Evolutionary conservation across 2,113 vertebrate genomes (phyloP), one percentile per base, ranked within the genome.

Genomic region (Larimichthys crocea): DNA sequence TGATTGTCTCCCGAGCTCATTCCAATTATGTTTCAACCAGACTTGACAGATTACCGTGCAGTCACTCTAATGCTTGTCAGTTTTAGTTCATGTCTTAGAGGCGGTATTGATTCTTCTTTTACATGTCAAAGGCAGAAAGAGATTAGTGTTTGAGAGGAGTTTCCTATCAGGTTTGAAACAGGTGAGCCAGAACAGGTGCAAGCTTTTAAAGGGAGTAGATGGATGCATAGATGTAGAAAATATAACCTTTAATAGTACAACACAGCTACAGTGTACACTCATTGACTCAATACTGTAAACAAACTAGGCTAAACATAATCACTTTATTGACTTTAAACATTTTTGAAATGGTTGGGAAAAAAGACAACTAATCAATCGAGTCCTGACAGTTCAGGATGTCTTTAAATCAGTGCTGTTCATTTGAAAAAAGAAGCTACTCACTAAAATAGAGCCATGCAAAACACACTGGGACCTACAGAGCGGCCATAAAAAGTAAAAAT

Each of bases 41-140:
- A 86, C 12, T 6, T 73, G 80, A 66, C 67, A 68, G 53, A 81
- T 80, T 55, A 65, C 44, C 52, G 0, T 6, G 53, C 50, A 69
- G 52, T 46, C 50, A 31, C 22, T 69, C 16, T 52, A 40, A 42
- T 29, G 68, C 49, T 44, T 44, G 9, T 63, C 57, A 69, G 50
- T 16, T 63, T 55, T 22, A 40, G 26, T 72, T 82, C 53, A 35
- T 0, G 44, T 66, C 63, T 52, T 68, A 29, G 31, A 56, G n/a
- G 59, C 22, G 31, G 16, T 20, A 52, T 62, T 42, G 73, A 50
- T 70, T 56, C 0, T 19, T 31, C 42, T 79, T 76, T 52, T 22
- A 40, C 5, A 26, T 3, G 14, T 24, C 5, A 68, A 20, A 9
- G n/a, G n/a, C 35, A 40, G 44, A 52, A 72, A 76, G 15, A 8